Base-by-base conservation (phyloP, 2,113 vertebrate genomes). In the Blennius ocellaris region DNA sequence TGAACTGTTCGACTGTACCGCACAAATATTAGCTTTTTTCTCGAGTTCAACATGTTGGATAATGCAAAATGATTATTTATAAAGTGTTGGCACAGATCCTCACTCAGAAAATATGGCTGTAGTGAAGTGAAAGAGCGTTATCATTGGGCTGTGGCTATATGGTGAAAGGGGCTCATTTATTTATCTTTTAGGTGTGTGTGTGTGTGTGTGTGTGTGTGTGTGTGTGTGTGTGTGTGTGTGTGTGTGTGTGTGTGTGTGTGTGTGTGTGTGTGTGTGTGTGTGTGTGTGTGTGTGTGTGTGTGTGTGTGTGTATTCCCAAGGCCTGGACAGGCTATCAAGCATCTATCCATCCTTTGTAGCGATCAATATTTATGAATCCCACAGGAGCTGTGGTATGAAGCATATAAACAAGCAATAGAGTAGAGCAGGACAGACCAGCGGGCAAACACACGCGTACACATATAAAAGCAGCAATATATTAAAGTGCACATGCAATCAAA, bases 361-460 rank as follows among this genome's bases (percentile, higher is more conserved):
- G 92, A 97, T 99, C 97, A 98, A 99, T 99, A 98, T 98, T 98
- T 99, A 98, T 97, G 95, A 98, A 97, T 94, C 97, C 96, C 96
- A 69, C 88, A 95, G 97, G 97, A 97, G 94, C 94, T 95, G 95
- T 93, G 90, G 94, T 95, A 93, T 95, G 96, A 95, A 96, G 96
- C 95, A 95, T 93, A 94, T 93, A 93, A 94, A 93, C 92, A 93
- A 94, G 90, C 92, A 87, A 79, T 81, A 77, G 84, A 89, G 79
- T 76, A 81, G 85, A 87, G 81, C 75, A 82, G 64, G 60, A 81
- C 63, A 52, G 59, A 84, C 58, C 70, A 69, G 77, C 67, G 57
- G 76, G 47, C 71, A 78, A 52, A 77, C 64, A 52, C 39, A 45
- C 51, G 64, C 44, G 78, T 21, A 69, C 60, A 56, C 51, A 63